Evolutionary conservation across 2,113 vertebrate species (phyloP).

Genomic region (Halcyon malimbica): DNA sequence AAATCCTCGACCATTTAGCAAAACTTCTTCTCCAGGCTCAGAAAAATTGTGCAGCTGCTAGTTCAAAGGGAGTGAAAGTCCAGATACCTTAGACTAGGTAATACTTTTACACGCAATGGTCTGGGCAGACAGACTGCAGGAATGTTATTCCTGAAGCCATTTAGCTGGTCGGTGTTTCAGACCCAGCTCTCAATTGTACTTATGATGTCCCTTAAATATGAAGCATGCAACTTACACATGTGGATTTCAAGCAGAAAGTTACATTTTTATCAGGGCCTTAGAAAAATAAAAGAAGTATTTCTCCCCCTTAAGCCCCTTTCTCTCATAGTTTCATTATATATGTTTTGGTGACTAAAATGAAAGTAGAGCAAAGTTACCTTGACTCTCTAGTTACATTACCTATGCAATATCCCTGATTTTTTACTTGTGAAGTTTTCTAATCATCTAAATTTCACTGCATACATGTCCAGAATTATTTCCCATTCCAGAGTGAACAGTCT

Average conservation of each 20-base stretch:
- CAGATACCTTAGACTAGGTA: not conserved
- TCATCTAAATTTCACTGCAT: not conserved
- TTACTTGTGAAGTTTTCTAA: not conserved
- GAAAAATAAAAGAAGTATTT: not conserved
- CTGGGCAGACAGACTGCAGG: not conserved
- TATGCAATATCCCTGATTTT: not conserved
- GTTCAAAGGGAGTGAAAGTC: not conserved
- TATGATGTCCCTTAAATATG: not conserved
- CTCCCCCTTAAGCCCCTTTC: not conserved
- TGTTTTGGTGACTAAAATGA: not conserved
- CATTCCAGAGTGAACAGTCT: not conserved
- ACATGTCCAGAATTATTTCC: not conserved
- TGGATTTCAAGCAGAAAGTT: not conserved
- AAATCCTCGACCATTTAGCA: conserved; percentile 1
- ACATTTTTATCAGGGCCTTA: not conserved
- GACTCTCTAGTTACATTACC: not conserved
- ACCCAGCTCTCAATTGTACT: not conserved
- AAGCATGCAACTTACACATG: accelerated
- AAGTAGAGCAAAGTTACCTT: not conserved
- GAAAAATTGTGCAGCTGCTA: not conserved
- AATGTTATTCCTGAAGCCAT: not conserved
- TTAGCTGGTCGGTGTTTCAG: not conserved
- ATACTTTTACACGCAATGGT: not conserved
- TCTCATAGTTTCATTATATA: not conserved
- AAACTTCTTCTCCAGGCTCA: not conserved